Conservation (phyloP, 1,140 invertebrate species). For the Sycophaga agraensis region DNA sequence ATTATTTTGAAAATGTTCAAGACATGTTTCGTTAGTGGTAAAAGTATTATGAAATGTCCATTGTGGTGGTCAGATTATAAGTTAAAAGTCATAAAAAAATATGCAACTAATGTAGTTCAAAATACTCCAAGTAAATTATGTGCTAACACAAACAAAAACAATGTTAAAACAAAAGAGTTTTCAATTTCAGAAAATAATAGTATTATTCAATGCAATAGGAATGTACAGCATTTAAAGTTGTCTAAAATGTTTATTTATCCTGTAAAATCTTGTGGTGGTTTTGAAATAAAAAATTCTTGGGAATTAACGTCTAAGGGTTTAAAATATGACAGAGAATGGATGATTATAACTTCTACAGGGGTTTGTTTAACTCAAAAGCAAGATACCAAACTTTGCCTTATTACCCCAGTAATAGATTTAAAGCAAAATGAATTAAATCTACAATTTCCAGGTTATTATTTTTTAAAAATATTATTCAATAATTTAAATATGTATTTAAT, state of each 20-base stretch:
- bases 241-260: slow-evolving; percentile 80
- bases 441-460: slow-evolving; percentile 65
- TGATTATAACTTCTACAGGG: slow-evolving; percentile 80
- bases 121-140: background rate
- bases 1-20: slow-evolving; percentile 73
- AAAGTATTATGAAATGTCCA: slow-evolving; percentile 41
- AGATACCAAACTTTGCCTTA: slow-evolving; percentile 75
- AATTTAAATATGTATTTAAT: background rate
- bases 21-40: slow-evolving; percentile 64
- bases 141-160: background rate
- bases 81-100: slow-evolving; percentile 26
- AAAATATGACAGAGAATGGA: slow-evolving; percentile 88
- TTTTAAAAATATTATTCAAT: background rate
- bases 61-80: slow-evolving; percentile 39
- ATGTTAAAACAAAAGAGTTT: background rate
- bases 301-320: slow-evolving; percentile 72
- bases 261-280: slow-evolving; percentile 88
- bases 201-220: background rate
- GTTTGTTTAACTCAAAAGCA: slow-evolving; percentile 87
- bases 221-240: background rate
- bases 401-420: slow-evolving; percentile 75
- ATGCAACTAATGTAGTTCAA: slow-evolving; percentile 13
- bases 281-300: slow-evolving; percentile 71
- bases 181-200: background rate
- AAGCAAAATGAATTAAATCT: slow-evolving; percentile 65